Base-by-base conservation (phyloP, 2,888 invertebrate species). In the Drosophila longiperda region DNA sequence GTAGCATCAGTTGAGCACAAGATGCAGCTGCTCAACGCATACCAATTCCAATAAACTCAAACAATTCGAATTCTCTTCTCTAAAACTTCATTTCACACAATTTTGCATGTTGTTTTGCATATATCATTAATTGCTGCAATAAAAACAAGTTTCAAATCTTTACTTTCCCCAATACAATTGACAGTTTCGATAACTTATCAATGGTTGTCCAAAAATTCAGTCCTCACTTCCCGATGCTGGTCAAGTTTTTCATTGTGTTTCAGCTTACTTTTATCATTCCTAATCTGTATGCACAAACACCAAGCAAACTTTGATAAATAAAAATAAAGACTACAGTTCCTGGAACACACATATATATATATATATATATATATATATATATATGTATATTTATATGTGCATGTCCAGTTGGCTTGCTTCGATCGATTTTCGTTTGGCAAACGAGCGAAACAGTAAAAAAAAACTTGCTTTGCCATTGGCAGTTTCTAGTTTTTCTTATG, bases 351-450 rank as follows among this genome's bases (percentile, higher is more conserved):
- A 42, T 32, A 49, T 53, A 33, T 17, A 36, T 33, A 45, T 48
- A 54, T 15, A 36, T 32, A 34, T 32, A 33, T n/a, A 17, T 29
- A 23, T 3, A 32, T 12, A n/a, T n/a, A 15, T 34, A 2, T 15
- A 3, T 15, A 11, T 26, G n/a, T 17, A 15, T 49, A 32, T 42
- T 23, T 29, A 34, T 36, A 45, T 34, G 36, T 74, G 71, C 66
- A 74, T 52, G 73, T 70, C 66, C 76, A 66, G 77, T 70, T 70
- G 48, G 55, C 53, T 53, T 52, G 78, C 69, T 88, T 66, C 72
- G 71, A 85, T 85, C 83, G 89, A 85, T 85, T 88, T 83, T 83
- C 83, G 87, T 80, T 85, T 88, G 80, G 87, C 76, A 83, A 85
- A 76, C 86, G 60, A 84, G 55, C 66, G 70, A 71, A 66, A 57